These are phyloP conservation scores for Fulmarus glacialis DNA, from an alignment of 2,113 vertebrate species.

Conservation along the genomic window DNA sequence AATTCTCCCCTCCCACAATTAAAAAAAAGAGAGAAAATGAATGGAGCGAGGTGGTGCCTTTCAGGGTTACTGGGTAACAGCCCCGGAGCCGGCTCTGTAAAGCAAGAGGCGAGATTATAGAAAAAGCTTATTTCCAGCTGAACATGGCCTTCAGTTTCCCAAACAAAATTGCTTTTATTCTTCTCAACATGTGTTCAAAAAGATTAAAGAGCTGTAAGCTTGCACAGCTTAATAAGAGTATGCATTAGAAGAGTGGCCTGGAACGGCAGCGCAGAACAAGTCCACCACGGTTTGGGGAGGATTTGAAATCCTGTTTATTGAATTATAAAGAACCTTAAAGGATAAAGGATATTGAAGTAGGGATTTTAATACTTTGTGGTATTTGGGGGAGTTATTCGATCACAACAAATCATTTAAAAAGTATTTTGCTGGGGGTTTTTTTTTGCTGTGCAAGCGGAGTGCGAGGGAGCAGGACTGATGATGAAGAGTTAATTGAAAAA, in stretches of 20 bases:
- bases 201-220: conserved; percentile 88
- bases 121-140: conserved; percentile 84
- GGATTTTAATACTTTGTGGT: conserved; percentile 80
- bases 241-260: conserved; percentile 72
- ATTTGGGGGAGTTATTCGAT: conserved; percentile 77
- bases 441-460: not conserved
- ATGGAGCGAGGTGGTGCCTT: not conserved
- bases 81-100: not conserved
- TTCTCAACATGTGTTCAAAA: conserved; percentile 87
- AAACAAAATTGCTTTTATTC: conserved; percentile 93
- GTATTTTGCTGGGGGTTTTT: not conserved
- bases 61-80: not conserved
- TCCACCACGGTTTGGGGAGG: conserved; percentile 67
- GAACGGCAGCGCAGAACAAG: conserved; percentile 76
- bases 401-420: conserved; percentile 74
- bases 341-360: conserved; percentile 82
- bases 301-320: conserved; percentile 86
- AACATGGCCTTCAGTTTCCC: conserved; percentile 83
- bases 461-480: not conserved
- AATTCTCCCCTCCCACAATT: not conserved
- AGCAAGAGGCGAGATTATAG: conserved; percentile 78
- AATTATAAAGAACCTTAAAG: conserved; percentile 90
- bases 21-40: not conserved
- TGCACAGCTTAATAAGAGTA: conserved; percentile 74
- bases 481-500: not conserved